phyloP scores from a whole-genome alignment of 2,113 vertebrate species.

The Oreochromis niloticus region DNA sequence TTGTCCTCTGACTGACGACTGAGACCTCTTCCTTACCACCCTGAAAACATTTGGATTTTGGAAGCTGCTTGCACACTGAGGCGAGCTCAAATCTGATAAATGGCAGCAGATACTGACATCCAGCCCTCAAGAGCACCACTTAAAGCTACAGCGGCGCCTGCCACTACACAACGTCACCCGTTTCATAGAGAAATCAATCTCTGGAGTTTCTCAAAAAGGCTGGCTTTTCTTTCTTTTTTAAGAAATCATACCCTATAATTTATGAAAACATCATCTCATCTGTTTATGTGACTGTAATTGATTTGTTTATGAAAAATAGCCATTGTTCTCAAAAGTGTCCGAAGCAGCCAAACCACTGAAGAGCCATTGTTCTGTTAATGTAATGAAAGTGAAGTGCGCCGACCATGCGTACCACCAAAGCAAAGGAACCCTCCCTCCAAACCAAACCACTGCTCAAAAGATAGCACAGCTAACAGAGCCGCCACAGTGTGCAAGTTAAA shows the following conservation, averaged over 20 bases:
- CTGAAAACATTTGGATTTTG: slow-evolving; percentile 16
- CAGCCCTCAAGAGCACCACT: not conserved
- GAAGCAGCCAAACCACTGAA: slow-evolving; percentile 45
- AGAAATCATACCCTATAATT: slow-evolving; percentile 15
- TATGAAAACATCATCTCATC: slow-evolving; percentile 18
- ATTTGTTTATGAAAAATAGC: slow-evolving; percentile 61
- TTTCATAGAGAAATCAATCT: not conserved
- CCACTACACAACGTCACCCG: not conserved
- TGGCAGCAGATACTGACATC: not conserved
- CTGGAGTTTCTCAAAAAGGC: not conserved
- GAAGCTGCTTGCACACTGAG: not conserved
- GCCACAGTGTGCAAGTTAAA: not conserved
- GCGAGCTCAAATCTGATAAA: not conserved
- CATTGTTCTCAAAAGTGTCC: slow-evolving; percentile 59
- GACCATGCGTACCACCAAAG: not conserved
- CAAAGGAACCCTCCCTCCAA: slow-evolving; percentile 1
- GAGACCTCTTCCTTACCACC: slow-evolving; percentile 26
- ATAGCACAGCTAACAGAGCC: not conserved
- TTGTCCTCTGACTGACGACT: slow-evolving; percentile 45
- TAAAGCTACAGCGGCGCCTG: not conserved
- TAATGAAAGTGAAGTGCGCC: slow-evolving; percentile 3
- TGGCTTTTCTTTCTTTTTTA: not conserved
- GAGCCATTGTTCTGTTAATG: slow-evolving; percentile 55
- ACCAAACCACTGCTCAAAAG: slow-evolving; percentile 10
- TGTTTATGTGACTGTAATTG: slow-evolving; percentile 43